Evolutionary conservation across 2,888 invertebrate species (phyloP).

Genomic region (Amphipyra berbera): DNA sequence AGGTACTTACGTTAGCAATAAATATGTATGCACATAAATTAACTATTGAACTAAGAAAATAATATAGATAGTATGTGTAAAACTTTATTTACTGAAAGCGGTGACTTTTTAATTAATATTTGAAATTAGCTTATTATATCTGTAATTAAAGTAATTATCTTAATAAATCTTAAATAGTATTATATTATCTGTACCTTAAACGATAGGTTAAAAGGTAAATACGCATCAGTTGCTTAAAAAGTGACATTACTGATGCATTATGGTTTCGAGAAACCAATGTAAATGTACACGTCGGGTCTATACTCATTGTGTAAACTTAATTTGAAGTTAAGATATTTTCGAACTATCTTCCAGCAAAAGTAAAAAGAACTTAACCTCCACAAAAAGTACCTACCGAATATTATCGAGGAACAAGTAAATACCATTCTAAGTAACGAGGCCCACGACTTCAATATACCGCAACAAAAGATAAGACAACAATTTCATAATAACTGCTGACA

Average conservation of each 20-base stretch:
- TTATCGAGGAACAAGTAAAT: conserved; percentile 23
- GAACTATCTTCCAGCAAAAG: background rate
- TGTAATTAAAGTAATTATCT: too few relatives aligned
- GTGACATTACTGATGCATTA: too few relatives aligned
- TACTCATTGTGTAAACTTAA: background rate
- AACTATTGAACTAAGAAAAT: conserved; percentile 66
- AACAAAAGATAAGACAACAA: conserved; percentile 49
- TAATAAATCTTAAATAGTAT: too few relatives aligned
- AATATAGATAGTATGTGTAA: conserved; percentile 33
- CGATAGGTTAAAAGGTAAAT: background rate
- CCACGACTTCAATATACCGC: conserved; percentile 40
- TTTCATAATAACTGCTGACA: conserved; percentile 55
- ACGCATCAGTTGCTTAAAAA: too few relatives aligned
- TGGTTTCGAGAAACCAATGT: too few relatives aligned
- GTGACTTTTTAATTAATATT: conserved; percentile 14
- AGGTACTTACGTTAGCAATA: conserved; percentile 72
- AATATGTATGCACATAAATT: conserved; percentile 78
- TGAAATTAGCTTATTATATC: background rate
- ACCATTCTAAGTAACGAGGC: conserved; percentile 21
- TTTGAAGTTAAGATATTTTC: background rate
- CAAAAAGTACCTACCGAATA: conserved; percentile 1
- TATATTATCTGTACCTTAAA: too few relatives aligned
- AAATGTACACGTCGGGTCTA: too few relatives aligned
- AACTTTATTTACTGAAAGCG: conserved; percentile 28
- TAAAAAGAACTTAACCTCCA: background rate